Evolutionary conservation across 2,113 vertebrate species (phyloP).

Genomic region (Barnardius zonarius): DNA sequence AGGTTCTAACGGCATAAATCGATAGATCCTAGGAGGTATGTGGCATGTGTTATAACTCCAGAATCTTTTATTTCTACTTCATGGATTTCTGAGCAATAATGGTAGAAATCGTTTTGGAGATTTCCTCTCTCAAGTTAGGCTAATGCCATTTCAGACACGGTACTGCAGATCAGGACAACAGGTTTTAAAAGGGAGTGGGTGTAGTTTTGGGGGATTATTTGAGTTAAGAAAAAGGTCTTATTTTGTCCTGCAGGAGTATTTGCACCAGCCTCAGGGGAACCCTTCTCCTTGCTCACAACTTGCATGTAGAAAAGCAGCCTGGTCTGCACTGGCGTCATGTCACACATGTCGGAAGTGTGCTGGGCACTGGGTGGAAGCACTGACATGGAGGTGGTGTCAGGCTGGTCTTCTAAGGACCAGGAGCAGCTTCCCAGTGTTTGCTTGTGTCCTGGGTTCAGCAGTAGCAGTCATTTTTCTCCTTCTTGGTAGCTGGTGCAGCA

Average conservation of each 20-base stretch:
- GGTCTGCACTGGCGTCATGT: not conserved
- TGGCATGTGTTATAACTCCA: not conserved
- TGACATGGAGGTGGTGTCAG: not conserved
- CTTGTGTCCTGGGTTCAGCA: not conserved
- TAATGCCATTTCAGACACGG: not conserved
- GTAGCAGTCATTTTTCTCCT: too few species aligned
- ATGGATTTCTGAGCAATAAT: not conserved
- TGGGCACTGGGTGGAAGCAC: not conserved
- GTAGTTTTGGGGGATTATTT: not conserved
- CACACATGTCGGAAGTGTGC: not conserved
- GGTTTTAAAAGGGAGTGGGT: not conserved
- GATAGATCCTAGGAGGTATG: not conserved
- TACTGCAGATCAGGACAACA: not conserved
- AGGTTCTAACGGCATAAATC: conserved; percentile 19
- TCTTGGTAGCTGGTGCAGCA: too few species aligned
- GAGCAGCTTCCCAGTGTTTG: not conserved
- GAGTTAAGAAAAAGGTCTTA: not conserved
- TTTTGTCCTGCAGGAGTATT: not conserved
- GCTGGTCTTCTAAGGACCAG: not conserved
- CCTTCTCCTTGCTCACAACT: not conserved
- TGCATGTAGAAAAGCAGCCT: not conserved
- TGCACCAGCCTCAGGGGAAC: not conserved
- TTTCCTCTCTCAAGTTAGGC: not conserved
- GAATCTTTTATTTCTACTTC: conserved; percentile 12
- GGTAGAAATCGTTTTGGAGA: conserved; percentile 11